Evolutionary conservation across 35 echinoderm and acorn worm species (phyloP), one percentile per base, ranked within the genome.

Genomic region (Nesometra sesokonis): DNA sequence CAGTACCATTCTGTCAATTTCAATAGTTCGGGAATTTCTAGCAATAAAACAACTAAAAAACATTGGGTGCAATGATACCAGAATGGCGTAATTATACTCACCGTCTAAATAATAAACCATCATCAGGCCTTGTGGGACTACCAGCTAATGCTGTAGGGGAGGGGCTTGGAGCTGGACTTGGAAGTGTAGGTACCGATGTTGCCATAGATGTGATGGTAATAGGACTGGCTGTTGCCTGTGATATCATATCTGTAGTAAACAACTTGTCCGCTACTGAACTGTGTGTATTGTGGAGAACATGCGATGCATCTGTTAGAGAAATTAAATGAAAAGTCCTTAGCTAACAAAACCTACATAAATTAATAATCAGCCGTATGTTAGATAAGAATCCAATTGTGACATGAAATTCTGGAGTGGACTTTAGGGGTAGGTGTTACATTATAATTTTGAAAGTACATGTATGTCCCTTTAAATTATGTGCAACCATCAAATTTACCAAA

Each of bases 111-210:
- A 82, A 84, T 31, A 82, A 87, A 31, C 92, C 88, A 85, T 98
- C 95, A 34, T 98, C 92, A 13, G 95, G 87, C 40, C 91, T 91
- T 46, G 90, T 85, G 76, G 89, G 89, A 2, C 84, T 93, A 34
- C 82, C 82, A 19, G 57, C 82, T 33, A 85, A 43, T 23, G 84
- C 84, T 29, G 92, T 85, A 47, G 95, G 91, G 37, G 95, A 90
- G 11, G 95, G 90, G 40, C 92, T 94, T 23, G 90, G 92, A 4
- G 90, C 90, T 29, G 95, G 95, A 81, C 92, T 98, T 5, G 95
- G 95, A 67, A 90, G 90, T 3, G 91, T 98, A 33, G 91, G 95
- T 36, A 98, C 91, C 31, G 92, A 90, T 30, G 92, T 93, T 21
- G 92, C 92, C 83, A 90, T 84, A 36, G 88, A 90, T 34, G 82